Evolutionary conservation across 1,140 invertebrate genomes (phyloP).

Genomic region (Homarus americanus): DNA sequence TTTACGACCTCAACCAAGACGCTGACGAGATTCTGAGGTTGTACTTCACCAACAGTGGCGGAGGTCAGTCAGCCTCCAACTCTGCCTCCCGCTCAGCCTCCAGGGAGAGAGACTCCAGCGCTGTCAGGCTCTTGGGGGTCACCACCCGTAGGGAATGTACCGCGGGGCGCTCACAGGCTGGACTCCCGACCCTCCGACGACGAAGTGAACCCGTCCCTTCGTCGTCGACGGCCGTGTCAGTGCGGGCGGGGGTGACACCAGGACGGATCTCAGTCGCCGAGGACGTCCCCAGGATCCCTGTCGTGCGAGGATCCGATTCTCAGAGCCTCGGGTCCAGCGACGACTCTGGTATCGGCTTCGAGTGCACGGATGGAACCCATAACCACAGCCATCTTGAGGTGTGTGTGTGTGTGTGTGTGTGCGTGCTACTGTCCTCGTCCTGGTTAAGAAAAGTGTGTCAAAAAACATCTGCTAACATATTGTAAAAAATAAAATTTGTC

Average conservation of each 20-base stretch:
- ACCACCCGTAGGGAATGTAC: neutral
- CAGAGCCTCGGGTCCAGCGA: constrained; percentile 16
- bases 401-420: too few relatives aligned
- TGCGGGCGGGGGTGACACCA: neutral
- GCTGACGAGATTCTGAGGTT: constrained; percentile 56
- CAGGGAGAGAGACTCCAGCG: constrained; percentile 9
- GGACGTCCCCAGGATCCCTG: neutral
- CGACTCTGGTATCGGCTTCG: constrained; percentile 42
- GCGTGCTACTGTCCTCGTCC: too few relatives aligned
- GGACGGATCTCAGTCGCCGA: neutral
- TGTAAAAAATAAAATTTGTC: too few relatives aligned
- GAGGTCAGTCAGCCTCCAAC: neutral
- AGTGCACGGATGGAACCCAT: neutral
- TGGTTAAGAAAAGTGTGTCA: too few relatives aligned
- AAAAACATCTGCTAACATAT: too few relatives aligned
- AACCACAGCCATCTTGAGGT: neutral
- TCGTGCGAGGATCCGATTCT: neutral
- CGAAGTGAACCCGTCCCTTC: constrained; percentile 38
- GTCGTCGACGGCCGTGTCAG: neutral
- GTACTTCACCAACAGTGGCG: constrained; percentile 45
- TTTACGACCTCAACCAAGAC: constrained; percentile 53
- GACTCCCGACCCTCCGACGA: neutral
- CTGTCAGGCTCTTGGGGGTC: neutral
- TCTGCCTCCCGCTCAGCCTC: constrained; percentile 1
- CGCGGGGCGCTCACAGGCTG: neutral